Conservation (phyloP, 2,113 vertebrate genomes). For the Eidolon helvum region DNA sequence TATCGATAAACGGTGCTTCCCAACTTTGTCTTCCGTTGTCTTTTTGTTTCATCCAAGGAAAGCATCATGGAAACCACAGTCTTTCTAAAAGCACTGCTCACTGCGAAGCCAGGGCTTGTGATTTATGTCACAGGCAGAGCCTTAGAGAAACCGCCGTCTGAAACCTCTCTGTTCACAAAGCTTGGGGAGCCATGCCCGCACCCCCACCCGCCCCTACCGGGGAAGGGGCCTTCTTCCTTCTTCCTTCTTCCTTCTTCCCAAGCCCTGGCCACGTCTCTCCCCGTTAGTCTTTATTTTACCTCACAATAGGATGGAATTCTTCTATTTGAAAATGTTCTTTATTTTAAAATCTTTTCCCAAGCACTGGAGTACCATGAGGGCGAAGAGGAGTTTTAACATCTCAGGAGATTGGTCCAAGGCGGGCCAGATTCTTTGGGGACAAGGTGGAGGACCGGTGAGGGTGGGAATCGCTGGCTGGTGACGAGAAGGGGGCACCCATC, state of each 20-base stretch:
- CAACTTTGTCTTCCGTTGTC: not conserved
- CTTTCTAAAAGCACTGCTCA: not conserved
- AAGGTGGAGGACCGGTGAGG: rapidly evolving
- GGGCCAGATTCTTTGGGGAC: not conserved
- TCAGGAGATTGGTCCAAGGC: no score
- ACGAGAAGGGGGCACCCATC: no score
- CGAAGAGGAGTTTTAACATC: not conserved
- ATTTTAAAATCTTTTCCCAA: not conserved
- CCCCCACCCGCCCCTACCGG: rapidly evolving
- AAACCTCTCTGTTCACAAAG: not conserved
- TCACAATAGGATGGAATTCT: not conserved
- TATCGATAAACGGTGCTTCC: not conserved
- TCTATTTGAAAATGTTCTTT: not conserved
- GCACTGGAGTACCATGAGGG: not conserved
- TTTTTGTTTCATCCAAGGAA: not conserved
- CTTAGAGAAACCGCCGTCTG: not conserved
- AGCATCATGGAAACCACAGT: not conserved
- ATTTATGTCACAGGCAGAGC: not conserved
- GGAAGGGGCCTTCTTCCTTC: not conserved
- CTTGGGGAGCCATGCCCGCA: rapidly evolving
- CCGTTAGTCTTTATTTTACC: not conserved
- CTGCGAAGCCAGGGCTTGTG: not conserved
- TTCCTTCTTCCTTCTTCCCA: not conserved
- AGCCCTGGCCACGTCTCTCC: not conserved
- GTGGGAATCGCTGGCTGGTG: no score